Evolutionary conservation across 2,888 invertebrate species (phyloP), one percentile per base, ranked within the genome.

Genomic region (Netelia fuscicornis): DNA sequence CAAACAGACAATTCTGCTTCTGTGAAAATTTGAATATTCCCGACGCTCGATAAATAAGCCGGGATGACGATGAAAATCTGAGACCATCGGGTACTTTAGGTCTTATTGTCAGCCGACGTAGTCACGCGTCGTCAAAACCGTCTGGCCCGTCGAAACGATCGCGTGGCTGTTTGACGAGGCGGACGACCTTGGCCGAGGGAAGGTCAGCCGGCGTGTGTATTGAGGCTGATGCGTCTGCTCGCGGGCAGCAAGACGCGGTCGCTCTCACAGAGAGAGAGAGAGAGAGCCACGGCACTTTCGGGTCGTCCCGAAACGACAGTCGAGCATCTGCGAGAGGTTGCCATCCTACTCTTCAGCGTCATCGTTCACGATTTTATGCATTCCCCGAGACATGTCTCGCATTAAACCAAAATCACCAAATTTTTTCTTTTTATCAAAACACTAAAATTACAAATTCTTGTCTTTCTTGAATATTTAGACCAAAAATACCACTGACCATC

Each of bases 101-200:
- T 20, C 37, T 37, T 37, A 37, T 37, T 37, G 67, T 42, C 56
- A 58, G 74, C 75, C 58, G 20, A n/a, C 71, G 64, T 74, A 48
- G 42, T 79, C 75, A 71, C 65, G 71, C 81, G 78, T 87, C 88
- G 87, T 90, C 90, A 88, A 89, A 88, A 89, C 88, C 86, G 83
- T 86, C 85, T 88, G 74, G 81, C 75, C 70, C 88, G 88, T 87
- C 87, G 85, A 89, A 90, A 90, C 88, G 88, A 88, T 88, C 86
- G 89, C 86, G 90, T 86, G 89, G 89, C 90, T 85, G 86, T 89
- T 87, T 87, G 88, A 87, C 88, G 88, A 86, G 87, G 37, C 37
- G 82, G 80, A 80, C 87, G 90, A 90, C 91, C 91, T 91, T 91
- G 91, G 89, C 88, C 89, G 89, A 86, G 84, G 88, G 77, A 86